phyloP scores from a whole-genome alignment of 2,797 vertebrate genomes.

The Anisognathus igniventris region DNA sequence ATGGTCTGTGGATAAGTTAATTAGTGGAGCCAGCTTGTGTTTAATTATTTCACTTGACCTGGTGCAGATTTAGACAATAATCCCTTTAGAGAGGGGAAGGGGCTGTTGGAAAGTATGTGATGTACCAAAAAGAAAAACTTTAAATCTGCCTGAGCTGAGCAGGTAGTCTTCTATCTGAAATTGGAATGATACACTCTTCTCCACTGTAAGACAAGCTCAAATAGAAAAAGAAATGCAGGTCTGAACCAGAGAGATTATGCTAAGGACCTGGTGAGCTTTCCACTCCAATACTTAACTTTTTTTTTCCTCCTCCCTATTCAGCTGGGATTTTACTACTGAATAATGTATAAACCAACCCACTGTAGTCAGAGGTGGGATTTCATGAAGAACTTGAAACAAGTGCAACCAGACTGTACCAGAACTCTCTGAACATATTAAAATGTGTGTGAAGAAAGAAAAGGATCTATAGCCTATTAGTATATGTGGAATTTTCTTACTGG shows the following conservation, averaged over 20 bases:
- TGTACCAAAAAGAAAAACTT: conserved; percentile 54
- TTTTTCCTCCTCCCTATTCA: neutral
- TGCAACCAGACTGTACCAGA: conserved; percentile 32
- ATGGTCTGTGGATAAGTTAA: conserved; percentile 72
- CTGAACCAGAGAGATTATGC: conserved; percentile 62
- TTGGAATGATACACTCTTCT: conserved; percentile 39
- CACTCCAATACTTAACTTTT: conserved; percentile 45
- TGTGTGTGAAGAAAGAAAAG: neutral
- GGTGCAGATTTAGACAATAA: conserved; percentile 65
- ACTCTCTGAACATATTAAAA: conserved; percentile 39
- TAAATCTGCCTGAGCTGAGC: conserved; percentile 38
- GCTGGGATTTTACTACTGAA: conserved; percentile 64
- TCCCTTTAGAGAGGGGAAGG: conserved; percentile 56
- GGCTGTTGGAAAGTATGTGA: conserved; percentile 29
- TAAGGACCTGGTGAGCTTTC: conserved; percentile 66
- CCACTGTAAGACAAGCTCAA: conserved; percentile 49
- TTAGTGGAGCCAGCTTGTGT: conserved; percentile 62
- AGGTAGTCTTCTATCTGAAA: conserved; percentile 52
- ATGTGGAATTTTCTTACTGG: neutral
- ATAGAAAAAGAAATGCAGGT: conserved; percentile 53
- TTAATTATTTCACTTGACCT: conserved; percentile 74
- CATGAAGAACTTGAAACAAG: conserved; percentile 48
- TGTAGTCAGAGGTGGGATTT: conserved; percentile 59
- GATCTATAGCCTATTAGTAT: neutral
- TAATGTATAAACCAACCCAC: conserved; percentile 67